Evolutionary conservation across 2,888 invertebrate species (phyloP), one percentile per base, ranked within the genome.

Genomic region (Ametastegia equiseti): DNA sequence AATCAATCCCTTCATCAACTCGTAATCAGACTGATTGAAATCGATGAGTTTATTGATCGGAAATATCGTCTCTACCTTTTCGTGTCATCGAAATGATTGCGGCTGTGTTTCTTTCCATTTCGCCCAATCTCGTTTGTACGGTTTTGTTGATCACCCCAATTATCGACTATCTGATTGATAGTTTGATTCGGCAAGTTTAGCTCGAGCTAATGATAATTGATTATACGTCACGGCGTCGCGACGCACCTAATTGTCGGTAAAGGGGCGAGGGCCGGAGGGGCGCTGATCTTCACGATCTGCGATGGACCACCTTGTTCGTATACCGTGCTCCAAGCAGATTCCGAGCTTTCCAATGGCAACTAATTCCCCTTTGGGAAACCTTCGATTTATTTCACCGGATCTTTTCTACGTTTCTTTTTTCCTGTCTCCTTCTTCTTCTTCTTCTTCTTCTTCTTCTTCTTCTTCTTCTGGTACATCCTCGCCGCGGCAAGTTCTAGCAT

Each of bases 401-500:
- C 78, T 78, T 78, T 78, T 78, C 60, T 78, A 63, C 63, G 15
- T 54, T 19, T 67, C 45, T 77, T 67, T 69, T 81, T 80, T 73
- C 73, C 65, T 65, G 47, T 82, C 82, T 77, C 57, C 82, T 82
- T 81, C 71, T 80, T 81, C 80, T 45, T 80, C 36, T 23, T 19
- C 36, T 30, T 1, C 27, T 11, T 7, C 47, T 23, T 5, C 69
- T n/a, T 30, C 2, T 47, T 1, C 50, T 19, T 6, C n/a, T n/a
- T 27, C 13, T 19, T 42, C 57, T 57, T 36, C 71, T 23, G 11
- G 80, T 73, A 19, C 50, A 39, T 54, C 30, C 60, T 19, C 2
- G 13, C 65, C 81, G n/a, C n/a, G 77, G 67, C 77, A 82, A 80
- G 79, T 81, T 78, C 60, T 73, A 85, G 82, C 86, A 84, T 85